These are phyloP conservation scores for Rhagophthalmus giganteus DNA, from an alignment of 2,888 invertebrate genomes.

Conservation along the genomic window DNA sequence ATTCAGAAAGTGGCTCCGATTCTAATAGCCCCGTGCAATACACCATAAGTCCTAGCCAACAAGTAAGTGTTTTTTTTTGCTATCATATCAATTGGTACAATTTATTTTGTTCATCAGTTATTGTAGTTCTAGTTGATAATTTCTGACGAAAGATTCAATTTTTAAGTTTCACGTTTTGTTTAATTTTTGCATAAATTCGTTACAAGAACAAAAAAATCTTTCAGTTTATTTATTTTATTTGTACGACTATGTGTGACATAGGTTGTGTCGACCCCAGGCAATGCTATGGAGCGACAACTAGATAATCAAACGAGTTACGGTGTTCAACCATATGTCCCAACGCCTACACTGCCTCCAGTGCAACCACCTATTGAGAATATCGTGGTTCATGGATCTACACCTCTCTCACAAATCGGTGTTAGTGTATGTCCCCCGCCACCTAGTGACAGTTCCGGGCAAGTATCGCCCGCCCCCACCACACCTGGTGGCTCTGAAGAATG, in stretches of 20 bases:
- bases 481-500: constrained; percentile 63
- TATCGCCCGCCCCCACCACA: constrained; percentile 65
- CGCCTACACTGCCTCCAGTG: constrained; percentile 53
- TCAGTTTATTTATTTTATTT: too few relatives aligned
- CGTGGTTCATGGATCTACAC: constrained; percentile 82
- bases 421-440: constrained; percentile 65
- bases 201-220: too few relatives aligned
- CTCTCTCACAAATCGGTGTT: constrained; percentile 83
- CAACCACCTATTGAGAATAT: constrained; percentile 53
- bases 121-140: too few relatives aligned
- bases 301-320: constrained; percentile 48
- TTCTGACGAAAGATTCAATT: too few relatives aligned
- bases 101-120: too few relatives aligned
- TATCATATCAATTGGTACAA: too few relatives aligned
- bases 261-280: constrained; percentile 48
- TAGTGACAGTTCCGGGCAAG: constrained; percentile 59
- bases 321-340: constrained; percentile 45
- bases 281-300: constrained; percentile 41
- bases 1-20: constrained; percentile 56
- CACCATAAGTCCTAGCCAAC: constrained; percentile 52
- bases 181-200: too few relatives aligned
- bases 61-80: constrained; percentile 42
- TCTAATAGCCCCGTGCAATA: constrained; percentile 58
- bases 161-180: too few relatives aligned
- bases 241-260: too few relatives aligned